Base-by-base conservation (phyloP, 2,797 vertebrate species). In the Mycteria americana region DNA sequence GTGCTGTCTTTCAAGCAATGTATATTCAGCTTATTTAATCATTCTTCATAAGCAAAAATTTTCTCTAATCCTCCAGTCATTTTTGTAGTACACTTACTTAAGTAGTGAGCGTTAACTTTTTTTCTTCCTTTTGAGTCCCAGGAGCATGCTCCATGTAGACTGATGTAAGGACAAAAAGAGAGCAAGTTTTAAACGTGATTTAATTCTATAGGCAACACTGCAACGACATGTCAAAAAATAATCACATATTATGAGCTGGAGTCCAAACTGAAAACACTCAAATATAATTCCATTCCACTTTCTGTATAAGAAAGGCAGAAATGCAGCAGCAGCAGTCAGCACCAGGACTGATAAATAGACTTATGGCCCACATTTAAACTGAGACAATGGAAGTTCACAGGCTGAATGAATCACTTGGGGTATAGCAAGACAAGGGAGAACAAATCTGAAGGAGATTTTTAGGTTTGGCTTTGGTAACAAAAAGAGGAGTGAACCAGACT, bases 391-490 rank as follows among this genome's bases (percentile, higher is more conserved):
- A 72, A 78, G 72, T 83, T 89, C 92, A 68, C 50, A 60, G 69
- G 51, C 43, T 1, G 4, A 86, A 76, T 84, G 18, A 94, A 78
- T 90, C 93, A 65, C 65, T 81, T 22, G n/a, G 81, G 50, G 19
- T 48, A 93, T 0, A 22, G 54, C 39, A 88, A 88, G 63, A 70
- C 74, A 82, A 74, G 39, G 56, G 67, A 87, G 67, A 87, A 93
- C 31, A 89, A 78, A 89, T 83, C 91, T 91, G 82, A 84, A 90
- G 50, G 70, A 89, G 51, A 83, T 80, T 79, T 84, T 85, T 54
- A 77, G 28, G 85, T 94, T 59, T 73, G 85, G 74, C 67, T 83
- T 87, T 59, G 30, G 51, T 64, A 89, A 80, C 57, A 89, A 60
- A 63, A 60, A 63, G 54, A 81, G 30, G 23, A 82, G 17, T 4